phyloP scores from a whole-genome alignment of 1,140 invertebrate genomes.

The Globodera rostochiensis region DNA sequence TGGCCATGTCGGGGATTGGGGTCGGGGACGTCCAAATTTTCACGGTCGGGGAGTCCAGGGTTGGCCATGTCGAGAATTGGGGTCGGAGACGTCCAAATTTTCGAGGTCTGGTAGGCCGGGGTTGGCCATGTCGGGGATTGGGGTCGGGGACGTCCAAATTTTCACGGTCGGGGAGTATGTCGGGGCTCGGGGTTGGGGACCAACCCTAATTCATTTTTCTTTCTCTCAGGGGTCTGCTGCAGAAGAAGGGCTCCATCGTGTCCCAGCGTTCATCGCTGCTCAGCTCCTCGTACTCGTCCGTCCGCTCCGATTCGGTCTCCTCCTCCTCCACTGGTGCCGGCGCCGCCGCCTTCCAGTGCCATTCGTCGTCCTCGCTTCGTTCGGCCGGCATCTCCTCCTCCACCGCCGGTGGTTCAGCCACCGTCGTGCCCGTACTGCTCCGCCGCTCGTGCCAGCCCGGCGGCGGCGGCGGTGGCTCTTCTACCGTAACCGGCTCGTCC shows the following conservation, averaged over 20 bases:
- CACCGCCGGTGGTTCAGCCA: neutral
- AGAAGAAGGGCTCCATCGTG: slow-evolving; percentile 3
- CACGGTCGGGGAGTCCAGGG: too few relatives aligned
- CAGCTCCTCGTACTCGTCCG: slow-evolving; percentile 6
- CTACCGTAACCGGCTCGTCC: too few relatives aligned
- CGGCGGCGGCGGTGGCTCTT: too few relatives aligned
- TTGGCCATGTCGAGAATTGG: too few relatives aligned
- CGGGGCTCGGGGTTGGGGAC: too few relatives aligned
- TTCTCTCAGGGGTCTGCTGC: neutral
- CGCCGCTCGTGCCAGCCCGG: neutral
- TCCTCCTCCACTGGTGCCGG: neutral
- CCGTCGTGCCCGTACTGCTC: neutral
- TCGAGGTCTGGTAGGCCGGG: too few relatives aligned
- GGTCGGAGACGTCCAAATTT: too few relatives aligned
- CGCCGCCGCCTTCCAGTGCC: neutral
- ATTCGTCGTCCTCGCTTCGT: neutral
- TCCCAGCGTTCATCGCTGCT: neutral
- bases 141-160: too few relatives aligned
- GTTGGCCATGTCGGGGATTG: too few relatives aligned
- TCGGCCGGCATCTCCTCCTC: neutral
- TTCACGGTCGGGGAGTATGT: too few relatives aligned
- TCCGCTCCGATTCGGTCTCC: slow-evolving; percentile 2
- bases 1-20: too few relatives aligned
- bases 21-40: too few relatives aligned
- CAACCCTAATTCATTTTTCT: neutral